These are phyloP conservation scores for Halcyon malimbica DNA, from an alignment of 2,113 vertebrate species.

Conservation along the genomic window DNA sequence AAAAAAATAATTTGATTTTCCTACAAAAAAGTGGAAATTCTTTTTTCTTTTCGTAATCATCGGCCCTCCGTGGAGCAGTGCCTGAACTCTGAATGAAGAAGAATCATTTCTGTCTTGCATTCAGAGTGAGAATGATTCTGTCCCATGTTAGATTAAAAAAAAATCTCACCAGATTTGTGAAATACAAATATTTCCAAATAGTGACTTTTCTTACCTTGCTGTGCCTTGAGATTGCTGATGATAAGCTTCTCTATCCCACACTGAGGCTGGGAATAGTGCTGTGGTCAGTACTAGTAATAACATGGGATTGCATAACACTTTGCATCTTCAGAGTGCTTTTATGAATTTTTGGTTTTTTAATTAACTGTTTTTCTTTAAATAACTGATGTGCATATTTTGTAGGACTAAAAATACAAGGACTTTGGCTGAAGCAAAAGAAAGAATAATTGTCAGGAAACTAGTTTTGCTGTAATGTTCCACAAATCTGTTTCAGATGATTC, in stretches of 20 bases:
- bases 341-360: not conserved
- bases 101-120: not conserved
- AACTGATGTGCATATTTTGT: not conserved
- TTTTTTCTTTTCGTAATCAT: not conserved
- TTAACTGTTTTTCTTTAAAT: not conserved
- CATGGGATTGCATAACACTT: not conserved
- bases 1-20: not conserved
- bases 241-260: not conserved
- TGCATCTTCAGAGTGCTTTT: not conserved
- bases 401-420: not conserved
- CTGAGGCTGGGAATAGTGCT: not conserved
- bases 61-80: not conserved
- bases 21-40: not conserved
- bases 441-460: not conserved
- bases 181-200: not conserved
- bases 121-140: not conserved
- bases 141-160: not conserved
- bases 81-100: not conserved
- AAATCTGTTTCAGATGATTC: not conserved
- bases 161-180: not conserved
- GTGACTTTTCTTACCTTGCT: not conserved
- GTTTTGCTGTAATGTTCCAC: not conserved
- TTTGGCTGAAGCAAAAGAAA: not conserved
- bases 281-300: not conserved
- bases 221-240: conserved; percentile 4